Conservation (phyloP, 1,140 invertebrate species). For the Carposina sasakii region DNA sequence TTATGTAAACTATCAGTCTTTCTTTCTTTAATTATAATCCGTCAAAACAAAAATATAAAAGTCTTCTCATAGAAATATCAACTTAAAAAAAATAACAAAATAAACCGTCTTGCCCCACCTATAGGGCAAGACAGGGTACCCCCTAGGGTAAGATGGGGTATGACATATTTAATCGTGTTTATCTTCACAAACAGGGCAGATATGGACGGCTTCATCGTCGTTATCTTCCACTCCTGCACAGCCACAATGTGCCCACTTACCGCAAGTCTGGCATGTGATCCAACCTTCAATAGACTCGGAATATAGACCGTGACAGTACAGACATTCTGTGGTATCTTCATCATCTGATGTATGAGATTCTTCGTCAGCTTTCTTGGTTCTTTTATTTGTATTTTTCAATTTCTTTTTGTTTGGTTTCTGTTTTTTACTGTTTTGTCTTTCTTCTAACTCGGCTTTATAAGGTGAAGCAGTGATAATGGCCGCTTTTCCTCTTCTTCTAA, state of each 20-base stretch:
- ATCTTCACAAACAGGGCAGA: too few species aligned
- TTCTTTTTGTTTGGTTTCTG: slow-evolving; percentile 1
- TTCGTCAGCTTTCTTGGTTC: not conserved
- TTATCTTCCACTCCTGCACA: slow-evolving; percentile 31
- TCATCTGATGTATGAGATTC: not conserved
- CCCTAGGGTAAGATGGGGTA: too few species aligned
- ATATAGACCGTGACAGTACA: slow-evolving; percentile 24
- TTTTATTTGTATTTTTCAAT: not conserved
- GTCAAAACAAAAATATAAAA: too few species aligned
- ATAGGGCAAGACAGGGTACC: too few species aligned
- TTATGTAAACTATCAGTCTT: too few species aligned
- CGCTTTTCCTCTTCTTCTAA: slow-evolving; percentile 1
- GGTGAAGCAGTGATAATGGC: slow-evolving; percentile 1
- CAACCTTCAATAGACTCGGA: slow-evolving; percentile 29
- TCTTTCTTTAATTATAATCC: too few species aligned
- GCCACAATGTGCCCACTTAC: slow-evolving; percentile 33
- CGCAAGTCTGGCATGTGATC: slow-evolving; percentile 24
- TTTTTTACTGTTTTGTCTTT: slow-evolving; percentile 14
- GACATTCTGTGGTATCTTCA: slow-evolving; percentile 19
- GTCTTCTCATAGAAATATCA: too few species aligned
- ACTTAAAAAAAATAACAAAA: too few species aligned
- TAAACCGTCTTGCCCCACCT: too few species aligned
- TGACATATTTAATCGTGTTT: too few species aligned
- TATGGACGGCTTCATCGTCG: too few species aligned
- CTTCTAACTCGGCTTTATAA: slow-evolving; percentile 24